Evolutionary conservation across 2,888 invertebrate genomes (phyloP).

Genomic region (Agelastica alni): DNA sequence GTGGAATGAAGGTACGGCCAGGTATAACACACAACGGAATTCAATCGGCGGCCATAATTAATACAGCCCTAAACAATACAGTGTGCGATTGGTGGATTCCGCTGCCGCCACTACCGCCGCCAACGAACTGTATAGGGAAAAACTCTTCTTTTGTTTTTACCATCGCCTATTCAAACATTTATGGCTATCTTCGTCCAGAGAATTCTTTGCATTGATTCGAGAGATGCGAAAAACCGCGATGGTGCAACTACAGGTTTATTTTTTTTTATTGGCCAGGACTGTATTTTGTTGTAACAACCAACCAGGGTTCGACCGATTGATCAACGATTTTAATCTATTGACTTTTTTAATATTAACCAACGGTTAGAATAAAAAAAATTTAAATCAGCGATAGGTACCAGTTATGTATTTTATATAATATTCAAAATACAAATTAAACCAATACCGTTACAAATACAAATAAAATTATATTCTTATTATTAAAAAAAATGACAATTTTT

Average conservation of each 20-base stretch:
- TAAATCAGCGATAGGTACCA: too few relatives aligned
- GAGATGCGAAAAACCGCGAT: slow-evolving; percentile 8
- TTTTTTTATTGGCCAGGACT: background rate
- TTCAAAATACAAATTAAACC: too few relatives aligned
- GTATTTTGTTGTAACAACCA: too few relatives aligned
- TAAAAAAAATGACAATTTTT: too few relatives aligned
- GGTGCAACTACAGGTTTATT: background rate
- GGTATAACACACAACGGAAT: slow-evolving; percentile 53
- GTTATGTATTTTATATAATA: too few relatives aligned
- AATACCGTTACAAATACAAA: too few relatives aligned
- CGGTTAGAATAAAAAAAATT: too few relatives aligned
- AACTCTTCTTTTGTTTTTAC: slow-evolving; percentile 35
- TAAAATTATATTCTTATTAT: too few relatives aligned
- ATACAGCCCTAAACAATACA: slow-evolving; percentile 53
- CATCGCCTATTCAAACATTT: slow-evolving; percentile 38
- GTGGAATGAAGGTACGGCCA: slow-evolving; percentile 50
- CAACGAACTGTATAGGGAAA: slow-evolving; percentile 24
- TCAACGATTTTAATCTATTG: too few relatives aligned
- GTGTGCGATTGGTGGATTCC: slow-evolving; percentile 36
- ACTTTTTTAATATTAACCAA: too few relatives aligned
- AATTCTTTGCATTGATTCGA: slow-evolving; percentile 29
- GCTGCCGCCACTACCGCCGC: slow-evolving; percentile 15
- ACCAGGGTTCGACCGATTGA: too few relatives aligned
- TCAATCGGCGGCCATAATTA: slow-evolving; percentile 55
- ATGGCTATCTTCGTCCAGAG: slow-evolving; percentile 28